A percentile compares a stretch with the other conserved stretches of the same genome.
phyloP scores from a whole-genome alignment of 2,888 invertebrate genomes.

The Tenthredo scrophulariae region DNA sequence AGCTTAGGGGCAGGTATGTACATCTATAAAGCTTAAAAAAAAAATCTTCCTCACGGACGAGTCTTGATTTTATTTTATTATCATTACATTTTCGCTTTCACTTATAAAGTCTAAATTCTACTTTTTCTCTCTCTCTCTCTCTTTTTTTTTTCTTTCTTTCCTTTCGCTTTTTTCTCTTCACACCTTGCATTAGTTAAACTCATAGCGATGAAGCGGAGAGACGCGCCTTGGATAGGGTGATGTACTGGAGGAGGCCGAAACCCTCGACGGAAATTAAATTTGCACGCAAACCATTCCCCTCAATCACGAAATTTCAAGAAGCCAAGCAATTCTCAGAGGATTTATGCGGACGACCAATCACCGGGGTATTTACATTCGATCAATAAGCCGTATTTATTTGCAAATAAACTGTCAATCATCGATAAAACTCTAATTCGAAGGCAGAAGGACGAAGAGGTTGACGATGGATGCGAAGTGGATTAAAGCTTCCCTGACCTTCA shows the following conservation, averaged over 20 bases:
- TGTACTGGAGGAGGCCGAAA: neutral
- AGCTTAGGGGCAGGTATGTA: neutral
- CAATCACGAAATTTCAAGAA: constrained; percentile 43
- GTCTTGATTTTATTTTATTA: constrained; percentile 9
- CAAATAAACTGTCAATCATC: constrained; percentile 49
- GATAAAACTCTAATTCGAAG: constrained; percentile 32
- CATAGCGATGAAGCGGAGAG: neutral
- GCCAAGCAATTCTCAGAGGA: constrained; percentile 26
- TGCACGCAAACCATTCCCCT: constrained; percentile 45
- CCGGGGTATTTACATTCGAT: constrained; percentile 30
- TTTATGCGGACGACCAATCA: constrained; percentile 34
- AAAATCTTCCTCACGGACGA: neutral
- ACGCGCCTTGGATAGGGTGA: neutral
- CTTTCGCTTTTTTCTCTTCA: neutral
- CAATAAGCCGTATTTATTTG: constrained; percentile 48
- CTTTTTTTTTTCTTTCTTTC: neutral
- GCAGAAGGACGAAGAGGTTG: neutral
- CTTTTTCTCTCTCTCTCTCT: neutral
- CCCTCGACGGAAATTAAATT: constrained; percentile 47
- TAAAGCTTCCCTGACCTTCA: neutral
- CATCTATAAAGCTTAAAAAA: neutral
- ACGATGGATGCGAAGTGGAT: neutral
- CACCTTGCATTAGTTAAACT: neutral
- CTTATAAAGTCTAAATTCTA: neutral
- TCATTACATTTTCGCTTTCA: neutral